Evolutionary conservation across 2,113 vertebrate genomes (phyloP).

Genomic region (Donacobius atricapilla): DNA sequence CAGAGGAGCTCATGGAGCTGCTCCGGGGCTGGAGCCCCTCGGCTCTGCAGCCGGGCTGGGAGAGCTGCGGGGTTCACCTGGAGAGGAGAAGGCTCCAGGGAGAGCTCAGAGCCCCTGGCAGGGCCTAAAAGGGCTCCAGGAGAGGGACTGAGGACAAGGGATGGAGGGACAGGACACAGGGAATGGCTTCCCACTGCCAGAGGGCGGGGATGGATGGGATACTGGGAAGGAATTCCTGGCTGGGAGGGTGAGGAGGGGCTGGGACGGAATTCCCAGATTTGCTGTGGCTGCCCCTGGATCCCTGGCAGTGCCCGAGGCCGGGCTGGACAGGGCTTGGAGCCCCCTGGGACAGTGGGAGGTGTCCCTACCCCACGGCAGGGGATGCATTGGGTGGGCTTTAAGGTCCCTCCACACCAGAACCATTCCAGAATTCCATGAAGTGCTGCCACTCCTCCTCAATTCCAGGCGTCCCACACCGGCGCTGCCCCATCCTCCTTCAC

Average conservation of each 20-base stretch:
- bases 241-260: too few species aligned
- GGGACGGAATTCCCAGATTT: not conserved
- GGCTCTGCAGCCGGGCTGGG: not conserved
- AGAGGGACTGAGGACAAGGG: not conserved
- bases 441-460: not conserved
- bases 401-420: not conserved
- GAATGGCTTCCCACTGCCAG: not conserved
- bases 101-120: accelerated
- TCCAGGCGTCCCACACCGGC: accelerated
- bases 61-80: not conserved
- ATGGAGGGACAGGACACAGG: not conserved
- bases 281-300: not conserved
- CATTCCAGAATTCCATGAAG: not conserved
- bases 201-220: accelerated
- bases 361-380: not conserved
- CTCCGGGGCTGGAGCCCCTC: not conserved
- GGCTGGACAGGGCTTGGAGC: too few species aligned
- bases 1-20: not conserved
- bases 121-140: not conserved
- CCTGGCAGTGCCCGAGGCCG: not conserved
- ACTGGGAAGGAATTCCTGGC: accelerated
- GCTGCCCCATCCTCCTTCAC: not conserved
- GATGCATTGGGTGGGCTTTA: accelerated
- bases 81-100: accelerated
- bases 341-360: not conserved